Conservation (phyloP, 1,140 invertebrate species). For the Brachionus paranguensis region DNA sequence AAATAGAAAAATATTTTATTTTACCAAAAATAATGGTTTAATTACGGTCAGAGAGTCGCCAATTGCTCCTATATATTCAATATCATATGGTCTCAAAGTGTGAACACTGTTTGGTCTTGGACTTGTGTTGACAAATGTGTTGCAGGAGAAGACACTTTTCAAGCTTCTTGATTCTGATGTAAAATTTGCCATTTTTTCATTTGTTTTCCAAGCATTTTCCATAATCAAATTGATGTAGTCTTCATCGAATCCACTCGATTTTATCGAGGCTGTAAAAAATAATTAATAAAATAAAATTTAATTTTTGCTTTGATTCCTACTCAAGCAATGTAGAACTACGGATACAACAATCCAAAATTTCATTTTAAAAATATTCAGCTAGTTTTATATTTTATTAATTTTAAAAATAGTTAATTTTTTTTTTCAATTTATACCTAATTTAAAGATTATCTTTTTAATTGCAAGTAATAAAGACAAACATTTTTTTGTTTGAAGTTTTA, state of each 20-base stretch:
- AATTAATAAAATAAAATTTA: too few relatives aligned
- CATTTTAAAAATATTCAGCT: too few relatives aligned
- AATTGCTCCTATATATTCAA: slow-evolving; percentile 70
- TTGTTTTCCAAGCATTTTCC: neutral
- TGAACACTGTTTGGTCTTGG: slow-evolving; percentile 54
- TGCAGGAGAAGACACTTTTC: neutral
- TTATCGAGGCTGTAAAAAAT: neutral
- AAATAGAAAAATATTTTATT: neutral
- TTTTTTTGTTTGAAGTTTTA: too few relatives aligned
- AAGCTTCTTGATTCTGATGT: neutral
- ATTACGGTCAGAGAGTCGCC: slow-evolving; percentile 65
- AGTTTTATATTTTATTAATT: too few relatives aligned
- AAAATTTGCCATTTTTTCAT: neutral
- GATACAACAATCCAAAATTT: too few relatives aligned
- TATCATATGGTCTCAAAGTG: slow-evolving; percentile 66
- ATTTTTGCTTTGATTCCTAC: too few relatives aligned
- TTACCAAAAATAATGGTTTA: too few relatives aligned
- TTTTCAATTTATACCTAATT: too few relatives aligned
- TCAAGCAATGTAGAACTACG: too few relatives aligned
- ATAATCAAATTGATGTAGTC: slow-evolving; percentile 23
- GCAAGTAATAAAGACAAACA: too few relatives aligned
- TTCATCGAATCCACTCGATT: neutral
- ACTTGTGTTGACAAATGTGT: neutral
- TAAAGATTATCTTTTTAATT: too few relatives aligned
- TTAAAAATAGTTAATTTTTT: too few relatives aligned